These are phyloP conservation scores for Amaurobius ferox DNA, from an alignment of 2,888 invertebrate genomes.

Conservation along the genomic window DNA sequence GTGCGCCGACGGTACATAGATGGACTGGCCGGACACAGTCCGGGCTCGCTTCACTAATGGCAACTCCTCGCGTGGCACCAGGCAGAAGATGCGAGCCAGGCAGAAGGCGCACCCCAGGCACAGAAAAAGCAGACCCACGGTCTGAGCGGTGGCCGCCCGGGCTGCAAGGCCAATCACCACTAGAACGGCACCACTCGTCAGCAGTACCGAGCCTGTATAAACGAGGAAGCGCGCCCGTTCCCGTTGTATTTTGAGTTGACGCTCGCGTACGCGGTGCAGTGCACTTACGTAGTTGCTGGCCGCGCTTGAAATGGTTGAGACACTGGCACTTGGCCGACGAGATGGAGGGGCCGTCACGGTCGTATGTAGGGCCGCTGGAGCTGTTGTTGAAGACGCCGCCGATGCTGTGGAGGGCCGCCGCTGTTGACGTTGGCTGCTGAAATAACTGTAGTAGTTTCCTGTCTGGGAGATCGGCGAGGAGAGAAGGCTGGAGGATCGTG, in stretches of 20 bases:
- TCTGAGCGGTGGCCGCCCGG: slow-evolving; percentile 61
- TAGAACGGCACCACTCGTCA: slow-evolving; percentile 71
- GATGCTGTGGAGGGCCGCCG: slow-evolving; percentile 39
- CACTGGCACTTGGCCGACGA: slow-evolving; percentile 47
- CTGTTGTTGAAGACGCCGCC: neutral
- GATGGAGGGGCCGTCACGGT: slow-evolving; percentile 17
- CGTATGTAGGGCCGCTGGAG: neutral
- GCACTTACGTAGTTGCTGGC: slow-evolving; percentile 70
- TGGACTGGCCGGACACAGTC: slow-evolving; percentile 62
- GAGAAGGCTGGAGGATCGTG: slow-evolving; percentile 59
- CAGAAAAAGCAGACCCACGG: slow-evolving; percentile 72
- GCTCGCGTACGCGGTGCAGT: slow-evolving; percentile 63
- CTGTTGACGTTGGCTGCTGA: slow-evolving; percentile 35
- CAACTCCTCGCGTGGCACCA: slow-evolving; percentile 53
- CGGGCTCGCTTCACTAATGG: slow-evolving; percentile 58
- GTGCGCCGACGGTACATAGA: slow-evolving; percentile 48
- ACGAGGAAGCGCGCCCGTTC: slow-evolving; percentile 69
- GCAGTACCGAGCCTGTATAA: slow-evolving; percentile 69
- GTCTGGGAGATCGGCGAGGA: slow-evolving; percentile 57
- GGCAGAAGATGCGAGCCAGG: slow-evolving; percentile 63
- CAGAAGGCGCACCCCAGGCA: slow-evolving; percentile 70
- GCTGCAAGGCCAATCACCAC: slow-evolving; percentile 72
- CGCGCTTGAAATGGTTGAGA: slow-evolving; percentile 69
- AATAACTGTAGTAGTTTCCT: slow-evolving; percentile 61
- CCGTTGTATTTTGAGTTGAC: slow-evolving; percentile 58